phyloP scores from a whole-genome alignment of 2,888 invertebrate species.

The Julus scanicus region DNA sequence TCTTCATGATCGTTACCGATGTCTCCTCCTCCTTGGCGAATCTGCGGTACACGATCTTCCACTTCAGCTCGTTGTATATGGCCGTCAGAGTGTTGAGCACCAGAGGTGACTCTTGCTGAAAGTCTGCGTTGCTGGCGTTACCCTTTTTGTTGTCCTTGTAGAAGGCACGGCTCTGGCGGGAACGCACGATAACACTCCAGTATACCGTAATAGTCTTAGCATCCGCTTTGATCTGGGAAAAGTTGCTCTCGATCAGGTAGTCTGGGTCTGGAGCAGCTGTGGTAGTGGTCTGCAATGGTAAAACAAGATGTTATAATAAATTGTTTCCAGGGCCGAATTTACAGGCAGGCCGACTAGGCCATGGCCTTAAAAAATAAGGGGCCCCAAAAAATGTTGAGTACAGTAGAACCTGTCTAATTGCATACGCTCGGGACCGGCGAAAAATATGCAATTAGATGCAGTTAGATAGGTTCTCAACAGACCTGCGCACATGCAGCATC shows the following conservation, averaged over 20 bases:
- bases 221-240: constrained; percentile 52
- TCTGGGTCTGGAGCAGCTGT: constrained; percentile 53
- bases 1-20: constrained; percentile 56
- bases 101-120: constrained; percentile 53
- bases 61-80: constrained; percentile 54
- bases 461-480: too few species aligned
- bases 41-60: constrained; percentile 55
- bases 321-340: too few species aligned
- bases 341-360: too few species aligned
- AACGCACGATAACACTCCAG: constrained; percentile 56
- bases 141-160: constrained; percentile 44
- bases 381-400: too few species aligned
- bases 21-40: constrained; percentile 54
- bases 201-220: constrained; percentile 55
- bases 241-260: constrained; percentile 54
- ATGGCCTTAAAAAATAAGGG: too few species aligned
- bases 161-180: constrained; percentile 46
- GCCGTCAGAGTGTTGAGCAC: constrained; percentile 55
- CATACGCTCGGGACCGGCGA: too few species aligned
- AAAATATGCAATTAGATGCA: too few species aligned
- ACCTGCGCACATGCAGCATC: too few species aligned
- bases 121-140: neutral
- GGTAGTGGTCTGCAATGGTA: neutral
- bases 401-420: too few species aligned
- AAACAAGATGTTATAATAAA: too few species aligned